A percentile compares a stretch with the other conserved stretches of the same genome.
Evolutionary conservation across 2,113 vertebrate species (phyloP).

Genomic region (Sturnira hondurensis): DNA sequence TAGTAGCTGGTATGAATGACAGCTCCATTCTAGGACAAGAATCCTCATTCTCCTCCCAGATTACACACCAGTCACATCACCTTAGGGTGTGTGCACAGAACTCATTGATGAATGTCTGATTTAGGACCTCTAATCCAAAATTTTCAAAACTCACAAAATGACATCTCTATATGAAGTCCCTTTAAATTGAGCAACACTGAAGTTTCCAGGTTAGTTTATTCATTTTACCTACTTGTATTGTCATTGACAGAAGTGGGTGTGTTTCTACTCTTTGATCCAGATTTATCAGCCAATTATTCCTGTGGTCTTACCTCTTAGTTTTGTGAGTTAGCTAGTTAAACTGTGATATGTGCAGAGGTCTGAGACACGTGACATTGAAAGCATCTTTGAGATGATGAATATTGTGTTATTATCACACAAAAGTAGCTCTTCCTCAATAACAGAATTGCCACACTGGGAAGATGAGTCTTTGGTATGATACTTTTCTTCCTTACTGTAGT

Average conservation of each 20-base stretch:
- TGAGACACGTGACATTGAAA: neutral
- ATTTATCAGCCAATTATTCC: neutral
- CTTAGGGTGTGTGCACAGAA: neutral
- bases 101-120: neutral
- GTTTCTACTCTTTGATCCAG: neutral
- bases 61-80: neutral
- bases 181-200: neutral
- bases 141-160: neutral
- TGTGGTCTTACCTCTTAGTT: neutral
- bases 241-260: neutral
- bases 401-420: neutral
- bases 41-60: neutral
- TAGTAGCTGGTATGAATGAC: neutral
- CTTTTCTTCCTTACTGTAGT: neutral
- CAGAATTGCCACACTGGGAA: neutral
- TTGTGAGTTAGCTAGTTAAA: slow-evolving; percentile 25
- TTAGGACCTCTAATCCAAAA: neutral
- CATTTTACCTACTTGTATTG: neutral
- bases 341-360: neutral
- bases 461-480: neutral
- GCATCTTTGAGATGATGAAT: slow-evolving; percentile 1
- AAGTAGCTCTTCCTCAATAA: neutral
- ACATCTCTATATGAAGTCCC: neutral
- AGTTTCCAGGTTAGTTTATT: neutral
- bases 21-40: neutral